Base-by-base conservation (phyloP, 2,113 vertebrate genomes). In the Setophaga kirtlandii region DNA sequence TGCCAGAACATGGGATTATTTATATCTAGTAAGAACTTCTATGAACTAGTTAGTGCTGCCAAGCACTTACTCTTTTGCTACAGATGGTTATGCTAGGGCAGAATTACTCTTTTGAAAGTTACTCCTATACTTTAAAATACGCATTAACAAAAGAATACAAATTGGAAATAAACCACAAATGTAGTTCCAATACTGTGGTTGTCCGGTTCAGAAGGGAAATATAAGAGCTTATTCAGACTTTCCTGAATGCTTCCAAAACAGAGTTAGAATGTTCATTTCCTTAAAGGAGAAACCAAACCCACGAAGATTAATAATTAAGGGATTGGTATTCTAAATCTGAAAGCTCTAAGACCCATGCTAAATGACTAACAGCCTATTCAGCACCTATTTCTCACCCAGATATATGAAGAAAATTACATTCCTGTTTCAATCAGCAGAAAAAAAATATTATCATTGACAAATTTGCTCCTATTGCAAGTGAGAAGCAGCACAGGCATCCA, bases 1-100 rank as follows among this genome's bases (percentile, higher is more conserved):
- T 97, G 94, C 93, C 97, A 97, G 96, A 90, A 97, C 96, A 96
- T 87, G 50, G 20, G 8, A 86, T 97, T 97, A 98, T 95, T 97
- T 97, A 96, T 96, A 96, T 96, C 97, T 97, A 96, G 75, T 75
- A 97, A 95, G 95, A 97, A 93, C 91, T 94, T 93, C 62, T 97
- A 94, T 94, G 94, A 97, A 92, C 82, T 92, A 93, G 93, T 97
- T 97, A 91, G 87, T 95, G 86, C 91, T 97, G 96, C 95, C 96
- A 97, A 93, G 71, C 1, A 3, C 87, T 93, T 94, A 58, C 73
- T 95, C 78, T 94, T 93, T 96, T 90, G 42, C 94, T 92, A 56
- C 85, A 97, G 79, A 93, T 96, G 85, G 88, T 67, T 91, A 44
- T 37, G 59, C 31, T 88, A 83, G 67, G 59, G 86, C 42, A 96